These are phyloP conservation scores for Pegoplata infirma DNA, from an alignment of 2,888 invertebrate species.

Conservation along the genomic window DNA sequence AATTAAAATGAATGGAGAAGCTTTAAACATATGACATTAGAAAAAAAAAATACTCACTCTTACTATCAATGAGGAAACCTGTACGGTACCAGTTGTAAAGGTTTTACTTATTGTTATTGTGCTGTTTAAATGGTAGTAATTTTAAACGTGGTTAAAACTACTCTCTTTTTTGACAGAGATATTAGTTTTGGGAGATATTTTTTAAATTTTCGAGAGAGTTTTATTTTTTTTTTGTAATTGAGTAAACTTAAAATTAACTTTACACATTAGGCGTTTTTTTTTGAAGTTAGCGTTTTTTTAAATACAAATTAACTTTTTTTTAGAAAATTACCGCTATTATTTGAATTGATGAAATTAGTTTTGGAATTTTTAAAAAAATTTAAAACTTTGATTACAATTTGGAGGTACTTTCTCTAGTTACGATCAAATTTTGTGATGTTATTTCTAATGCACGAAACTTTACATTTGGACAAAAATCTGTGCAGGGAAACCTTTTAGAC, in stretches of 20 bases:
- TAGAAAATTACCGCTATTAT: too few relatives aligned
- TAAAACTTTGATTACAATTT: too few relatives aligned
- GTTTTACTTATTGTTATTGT: not conserved
- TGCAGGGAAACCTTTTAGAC: too few relatives aligned
- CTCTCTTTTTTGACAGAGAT: not conserved
- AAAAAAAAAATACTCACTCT: slow-evolving; percentile 49
- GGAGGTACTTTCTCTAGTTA: too few relatives aligned
- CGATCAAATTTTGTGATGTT: too few relatives aligned
- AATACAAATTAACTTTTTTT: too few relatives aligned
- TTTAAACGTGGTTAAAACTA: not conserved
- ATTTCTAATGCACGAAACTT: too few relatives aligned
- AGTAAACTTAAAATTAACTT: not conserved
- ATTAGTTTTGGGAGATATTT: not conserved
- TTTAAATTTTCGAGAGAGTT: not conserved
- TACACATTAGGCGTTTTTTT: not conserved
- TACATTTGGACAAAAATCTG: too few relatives aligned
- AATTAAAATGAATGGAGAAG: slow-evolving; percentile 20
- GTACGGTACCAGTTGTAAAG: slow-evolving; percentile 59
- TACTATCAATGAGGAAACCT: slow-evolving; percentile 60
- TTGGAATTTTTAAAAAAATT: too few relatives aligned
- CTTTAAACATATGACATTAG: slow-evolving; percentile 44
- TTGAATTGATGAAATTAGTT: too few relatives aligned
- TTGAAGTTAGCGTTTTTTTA: not conserved
- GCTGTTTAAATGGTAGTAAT: not conserved
- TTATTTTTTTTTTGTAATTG: not conserved